phyloP scores from a whole-genome alignment of 2,888 invertebrate genomes.

The Yponomeuta cagnagella region DNA sequence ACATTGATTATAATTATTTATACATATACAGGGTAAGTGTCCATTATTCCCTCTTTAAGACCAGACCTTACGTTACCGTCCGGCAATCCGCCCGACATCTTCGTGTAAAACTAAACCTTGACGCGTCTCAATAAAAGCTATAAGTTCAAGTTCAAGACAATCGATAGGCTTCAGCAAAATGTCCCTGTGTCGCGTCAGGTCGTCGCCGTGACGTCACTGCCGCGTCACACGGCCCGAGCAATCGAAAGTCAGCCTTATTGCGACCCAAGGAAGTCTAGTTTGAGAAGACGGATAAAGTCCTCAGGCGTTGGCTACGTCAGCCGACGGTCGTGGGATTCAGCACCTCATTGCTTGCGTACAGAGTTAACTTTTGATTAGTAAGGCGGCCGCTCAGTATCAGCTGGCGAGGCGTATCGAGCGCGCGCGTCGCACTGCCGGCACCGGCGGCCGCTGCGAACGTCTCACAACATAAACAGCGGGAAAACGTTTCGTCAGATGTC shows the following conservation, averaged over 20 bases:
- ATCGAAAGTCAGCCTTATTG: not conserved
- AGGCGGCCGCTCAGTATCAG: not conserved
- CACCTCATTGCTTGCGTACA: not conserved
- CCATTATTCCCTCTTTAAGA: not conserved
- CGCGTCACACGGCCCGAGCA: not conserved
- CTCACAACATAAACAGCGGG: not conserved
- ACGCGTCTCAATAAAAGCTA: not conserved
- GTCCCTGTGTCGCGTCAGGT: not conserved
- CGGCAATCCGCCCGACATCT: not conserved
- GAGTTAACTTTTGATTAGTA: not conserved
- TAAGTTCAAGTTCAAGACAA: not conserved
- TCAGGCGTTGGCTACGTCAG: not conserved
- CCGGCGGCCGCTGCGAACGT: not conserved
- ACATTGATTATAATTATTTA: too few relatives aligned
- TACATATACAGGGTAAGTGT: not conserved
- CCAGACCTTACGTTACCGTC: too few relatives aligned
- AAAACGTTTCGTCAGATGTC: not conserved
- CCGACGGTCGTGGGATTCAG: not conserved
- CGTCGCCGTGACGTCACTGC: not conserved
- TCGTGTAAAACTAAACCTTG: not conserved
- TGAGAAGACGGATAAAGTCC: not conserved
- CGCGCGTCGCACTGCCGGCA: not conserved
- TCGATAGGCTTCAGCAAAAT: not conserved
- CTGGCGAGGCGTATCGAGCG: not conserved
- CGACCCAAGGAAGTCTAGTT: not conserved